Conservation (phyloP, 2,113 vertebrate genomes). For the Patagioenas fasciata region DNA sequence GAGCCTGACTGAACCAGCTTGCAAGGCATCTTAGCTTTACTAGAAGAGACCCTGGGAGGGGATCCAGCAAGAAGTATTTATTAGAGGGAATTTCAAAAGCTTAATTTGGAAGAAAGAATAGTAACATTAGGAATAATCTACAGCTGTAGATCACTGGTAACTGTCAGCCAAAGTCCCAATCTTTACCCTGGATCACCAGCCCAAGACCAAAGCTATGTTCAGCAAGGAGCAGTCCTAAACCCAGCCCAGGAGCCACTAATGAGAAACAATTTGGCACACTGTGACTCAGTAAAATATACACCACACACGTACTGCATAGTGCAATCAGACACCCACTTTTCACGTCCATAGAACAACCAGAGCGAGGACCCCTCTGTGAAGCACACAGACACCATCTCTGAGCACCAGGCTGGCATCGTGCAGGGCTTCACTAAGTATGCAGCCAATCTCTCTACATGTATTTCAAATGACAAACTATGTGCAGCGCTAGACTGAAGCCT, state of each 20-base stretch:
- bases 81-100: not conserved
- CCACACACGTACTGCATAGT: rapidly evolving
- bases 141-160: rapidly evolving
- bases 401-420: not conserved
- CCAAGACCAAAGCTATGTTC: not conserved
- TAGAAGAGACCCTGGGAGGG: not conserved
- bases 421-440: not conserved
- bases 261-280: not conserved
- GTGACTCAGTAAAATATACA: not conserved
- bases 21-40: not conserved
- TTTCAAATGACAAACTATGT: not conserved
- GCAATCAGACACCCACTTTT: not conserved
- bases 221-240: not conserved
- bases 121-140: not conserved
- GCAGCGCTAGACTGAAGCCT: not conserved
- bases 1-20: not conserved
- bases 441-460: not conserved
- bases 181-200: not conserved
- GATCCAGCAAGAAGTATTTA: not conserved
- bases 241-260: not conserved
- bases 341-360: not conserved
- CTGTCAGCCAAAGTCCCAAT: not conserved
- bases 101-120: not conserved
- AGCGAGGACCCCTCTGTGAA: not conserved
- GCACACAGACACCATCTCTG: not conserved